Percentiles rank a stretch among this genome's conserved stretches.
Conservation (phyloP, 2,888 invertebrate genomes). For the Sphaerophoria taeniata region DNA sequence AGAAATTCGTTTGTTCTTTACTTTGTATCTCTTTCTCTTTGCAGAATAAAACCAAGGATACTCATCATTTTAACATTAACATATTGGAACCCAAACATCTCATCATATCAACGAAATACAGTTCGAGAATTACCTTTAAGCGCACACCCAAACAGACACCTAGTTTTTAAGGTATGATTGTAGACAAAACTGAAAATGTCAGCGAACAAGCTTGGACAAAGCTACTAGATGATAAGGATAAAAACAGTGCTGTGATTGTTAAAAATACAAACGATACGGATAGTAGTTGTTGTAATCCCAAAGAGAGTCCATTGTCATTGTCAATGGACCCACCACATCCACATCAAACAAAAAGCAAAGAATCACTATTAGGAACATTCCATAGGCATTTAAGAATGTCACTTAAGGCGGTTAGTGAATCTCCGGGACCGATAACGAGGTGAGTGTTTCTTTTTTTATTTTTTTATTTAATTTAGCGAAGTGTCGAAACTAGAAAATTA, state of each 20-base stretch:
- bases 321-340: slow-evolving; percentile 76
- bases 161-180: slow-evolving; percentile 83
- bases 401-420: slow-evolving; percentile 82
- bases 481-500: no score
- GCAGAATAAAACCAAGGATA: slow-evolving; percentile 92
- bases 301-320: slow-evolving; percentile 79
- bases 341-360: slow-evolving; percentile 79
- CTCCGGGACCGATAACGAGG: slow-evolving; percentile 82
- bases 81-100: slow-evolving; percentile 48
- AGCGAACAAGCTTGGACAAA: slow-evolving; percentile 82
- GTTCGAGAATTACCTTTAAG: slow-evolving; percentile 85
- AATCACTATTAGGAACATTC: slow-evolving; percentile 82
- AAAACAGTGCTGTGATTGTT: slow-evolving; percentile 78
- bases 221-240: slow-evolving; percentile 80
- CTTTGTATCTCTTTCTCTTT: slow-evolving; percentile 79
- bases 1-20: not conserved
- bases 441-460: slow-evolving; percentile 75
- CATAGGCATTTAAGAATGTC: slow-evolving; percentile 82
- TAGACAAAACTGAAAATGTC: slow-evolving; percentile 80
- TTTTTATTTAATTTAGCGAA: not conserved
- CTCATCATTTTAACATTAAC: slow-evolving; percentile 84
- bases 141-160: no score
- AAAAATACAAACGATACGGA: slow-evolving; percentile 77
- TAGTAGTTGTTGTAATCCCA: slow-evolving; percentile 76
- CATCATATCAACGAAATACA: slow-evolving; percentile 59